Base-by-base conservation (phyloP, 2,797 vertebrate genomes). In the Sylvilagus floridanus region DNA sequence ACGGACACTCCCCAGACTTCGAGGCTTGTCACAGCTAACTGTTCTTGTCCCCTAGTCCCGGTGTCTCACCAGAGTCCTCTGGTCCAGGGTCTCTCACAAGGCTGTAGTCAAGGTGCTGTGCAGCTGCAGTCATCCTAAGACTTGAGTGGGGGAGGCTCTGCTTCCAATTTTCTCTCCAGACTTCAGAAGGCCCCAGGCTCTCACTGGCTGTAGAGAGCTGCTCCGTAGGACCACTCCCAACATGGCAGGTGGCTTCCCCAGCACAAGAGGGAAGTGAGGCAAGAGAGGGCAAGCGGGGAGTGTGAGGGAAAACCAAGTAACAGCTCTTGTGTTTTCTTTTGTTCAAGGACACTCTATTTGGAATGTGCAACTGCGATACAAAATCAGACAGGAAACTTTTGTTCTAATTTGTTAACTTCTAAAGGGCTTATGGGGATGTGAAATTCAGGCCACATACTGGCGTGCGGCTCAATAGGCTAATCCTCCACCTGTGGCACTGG, bases 401-500 rank as follows among this genome's bases (percentile, higher is more conserved):
- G 14, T 63, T 94, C 54, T 32, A 16, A 79, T 72, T 85, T 79
- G 32, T 47, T 85, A 65, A 85, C 71, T 90, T 78, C 16, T 66
- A 65, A 89, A 78, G 22, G 65, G 63, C 22, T 60, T 94, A 14
- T 72, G 28, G 32, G 54, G 28, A 54, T 90, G 3, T 65, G 52
- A 63, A 72, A 72, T 37, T 71, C 62, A 71, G 77, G 72, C 28
- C 37, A 47, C 24, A 60, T 60, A 42, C 37, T 1, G 37, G 37
- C 37, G 37, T 7, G 37, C 37, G 37, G 37, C 37, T 42, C 37
- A 42, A 42, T 42, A 42, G 37, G 37, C 37, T 42, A 42, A 42
- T 42, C 37, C 37, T 42, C 37, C 7, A 7, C 37, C 37, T 42
- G 37, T 7, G 37, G 6, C 37, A 7, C 37, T 42, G 37, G 37